Conservation (phyloP, 2,797 vertebrate genomes). For the Lithobates sylvaticus region DNA sequence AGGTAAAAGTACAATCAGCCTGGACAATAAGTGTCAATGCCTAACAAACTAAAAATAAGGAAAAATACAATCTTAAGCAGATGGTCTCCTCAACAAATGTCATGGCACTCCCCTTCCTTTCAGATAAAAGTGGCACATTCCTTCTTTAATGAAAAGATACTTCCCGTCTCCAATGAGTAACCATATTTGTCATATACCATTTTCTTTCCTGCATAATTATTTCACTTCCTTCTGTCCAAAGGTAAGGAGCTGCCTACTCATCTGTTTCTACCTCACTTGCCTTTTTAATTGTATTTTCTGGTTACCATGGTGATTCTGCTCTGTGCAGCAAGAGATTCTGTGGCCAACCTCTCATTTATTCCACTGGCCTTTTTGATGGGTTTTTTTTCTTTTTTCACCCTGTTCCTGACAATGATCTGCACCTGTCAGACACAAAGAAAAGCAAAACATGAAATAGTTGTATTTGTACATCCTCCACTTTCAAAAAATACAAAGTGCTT, state of each 20-base stretch:
- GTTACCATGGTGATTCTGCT: conserved; percentile 72
- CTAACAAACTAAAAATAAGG: conserved; percentile 57
- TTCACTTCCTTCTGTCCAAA: conserved; percentile 66
- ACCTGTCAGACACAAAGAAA: conserved; percentile 73
- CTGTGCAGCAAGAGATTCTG: conserved; percentile 66
- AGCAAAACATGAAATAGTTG: conserved; percentile 51
- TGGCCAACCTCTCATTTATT: conserved; percentile 41
- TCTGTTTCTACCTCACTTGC: conserved; percentile 63
- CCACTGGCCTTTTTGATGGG: conserved; percentile 63
- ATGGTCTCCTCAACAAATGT: conserved; percentile 69
- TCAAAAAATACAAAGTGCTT: background rate
- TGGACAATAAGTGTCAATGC: conserved; percentile 62
- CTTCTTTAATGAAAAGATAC: conserved; percentile 66
- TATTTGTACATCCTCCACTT: background rate
- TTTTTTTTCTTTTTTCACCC: conserved; percentile 43
- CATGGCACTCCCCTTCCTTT: conserved; percentile 71
- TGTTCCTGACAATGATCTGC: conserved; percentile 67
- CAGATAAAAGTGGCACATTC: conserved; percentile 68
- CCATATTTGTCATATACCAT: conserved; percentile 59
- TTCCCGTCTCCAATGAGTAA: conserved; percentile 66
- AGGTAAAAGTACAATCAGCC: conserved; percentile 5
- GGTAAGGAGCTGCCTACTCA: conserved; percentile 64
- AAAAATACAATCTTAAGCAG: conserved; percentile 67
- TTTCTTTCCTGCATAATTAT: conserved; percentile 71
- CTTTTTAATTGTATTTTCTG: conserved; percentile 66